Conservation (phyloP, 1,140 invertebrate species). For the Diorhabda carinulata region DNA sequence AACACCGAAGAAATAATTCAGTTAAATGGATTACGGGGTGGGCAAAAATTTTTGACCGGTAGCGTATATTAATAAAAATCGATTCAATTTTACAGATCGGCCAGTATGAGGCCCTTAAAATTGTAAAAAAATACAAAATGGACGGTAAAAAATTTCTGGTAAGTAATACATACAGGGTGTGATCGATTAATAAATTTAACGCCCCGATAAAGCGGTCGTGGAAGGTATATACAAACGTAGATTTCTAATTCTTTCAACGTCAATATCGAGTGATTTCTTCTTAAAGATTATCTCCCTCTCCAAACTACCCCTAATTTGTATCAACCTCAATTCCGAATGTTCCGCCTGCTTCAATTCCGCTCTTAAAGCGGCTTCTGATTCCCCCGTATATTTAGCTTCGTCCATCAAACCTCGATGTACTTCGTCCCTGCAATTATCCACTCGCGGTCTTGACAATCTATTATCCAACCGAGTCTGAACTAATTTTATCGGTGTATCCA, state of each 20-base stretch:
- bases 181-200: constrained; percentile 28
- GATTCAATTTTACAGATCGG: neutral
- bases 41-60: too few relatives aligned
- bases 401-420: constrained; percentile 69
- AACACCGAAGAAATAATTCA: too few relatives aligned
- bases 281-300: constrained; percentile 72
- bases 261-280: constrained; percentile 66
- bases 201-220: constrained; percentile 59
- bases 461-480: constrained; percentile 74
- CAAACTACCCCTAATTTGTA: constrained; percentile 57
- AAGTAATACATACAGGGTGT: neutral
- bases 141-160: neutral
- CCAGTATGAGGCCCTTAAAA: neutral
- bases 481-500: constrained; percentile 70
- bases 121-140: neutral
- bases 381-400: constrained; percentile 65
- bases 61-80: too few relatives aligned
- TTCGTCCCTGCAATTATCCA: constrained; percentile 68
- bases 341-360: constrained; percentile 60
- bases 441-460: constrained; percentile 58
- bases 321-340: constrained; percentile 55
- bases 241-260: constrained; percentile 60
- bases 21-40: too few relatives aligned
- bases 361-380: constrained; percentile 59
- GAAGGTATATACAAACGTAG: constrained; percentile 66